A percentile compares a stretch with the other conserved stretches of the same genome.
Conservation (phyloP, 92 coral and sea anemone genomes). For the Plumapathes pennacea region DNA sequence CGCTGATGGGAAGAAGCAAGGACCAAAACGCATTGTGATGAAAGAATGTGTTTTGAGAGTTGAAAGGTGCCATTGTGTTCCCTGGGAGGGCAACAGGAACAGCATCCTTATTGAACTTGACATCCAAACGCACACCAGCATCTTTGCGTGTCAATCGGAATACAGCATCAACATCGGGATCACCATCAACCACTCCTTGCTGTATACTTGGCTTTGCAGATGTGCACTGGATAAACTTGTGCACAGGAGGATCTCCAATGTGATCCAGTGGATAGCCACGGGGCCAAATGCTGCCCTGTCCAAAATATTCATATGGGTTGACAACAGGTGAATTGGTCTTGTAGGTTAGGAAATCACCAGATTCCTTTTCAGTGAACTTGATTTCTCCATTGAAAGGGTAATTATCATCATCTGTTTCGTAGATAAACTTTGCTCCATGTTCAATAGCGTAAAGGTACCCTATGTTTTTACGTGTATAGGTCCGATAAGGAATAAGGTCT, state of each 20-base stretch:
- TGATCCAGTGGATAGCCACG: conserved; percentile 95
- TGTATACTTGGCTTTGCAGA: conserved; percentile 69
- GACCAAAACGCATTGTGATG: conserved; percentile 80
- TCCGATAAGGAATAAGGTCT: conserved; percentile 72
- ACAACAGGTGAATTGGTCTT: conserved; percentile 38
- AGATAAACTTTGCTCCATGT: conserved; percentile 94
- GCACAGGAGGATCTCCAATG: conserved; percentile 75
- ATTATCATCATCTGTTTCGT: conserved; percentile 98
- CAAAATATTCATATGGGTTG: conserved; percentile 93
- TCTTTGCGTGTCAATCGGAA: conserved; percentile 91
- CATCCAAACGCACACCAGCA: conserved; percentile 67
- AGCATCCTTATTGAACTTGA: conserved; percentile 76
- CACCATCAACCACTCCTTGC: conserved; percentile 98
- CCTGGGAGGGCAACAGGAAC: conserved; percentile 75
- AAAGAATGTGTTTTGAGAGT: conserved; percentile 93
- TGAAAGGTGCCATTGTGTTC: conserved; percentile 87
- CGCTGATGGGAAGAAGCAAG: conserved; percentile 71
- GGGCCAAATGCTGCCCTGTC: conserved; percentile 97
- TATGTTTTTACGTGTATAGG: conserved; percentile 89
- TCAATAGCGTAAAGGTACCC: conserved; percentile 97
- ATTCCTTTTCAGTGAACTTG: conserved; percentile 57
- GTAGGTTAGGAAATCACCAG: conserved; percentile 79
- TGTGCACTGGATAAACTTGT: conserved; percentile 69
- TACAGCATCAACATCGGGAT: conserved; percentile 96
- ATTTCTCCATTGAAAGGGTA: conserved; percentile 80